Conservation (phyloP, 2,888 invertebrate genomes). For the Eulithis prunata region DNA sequence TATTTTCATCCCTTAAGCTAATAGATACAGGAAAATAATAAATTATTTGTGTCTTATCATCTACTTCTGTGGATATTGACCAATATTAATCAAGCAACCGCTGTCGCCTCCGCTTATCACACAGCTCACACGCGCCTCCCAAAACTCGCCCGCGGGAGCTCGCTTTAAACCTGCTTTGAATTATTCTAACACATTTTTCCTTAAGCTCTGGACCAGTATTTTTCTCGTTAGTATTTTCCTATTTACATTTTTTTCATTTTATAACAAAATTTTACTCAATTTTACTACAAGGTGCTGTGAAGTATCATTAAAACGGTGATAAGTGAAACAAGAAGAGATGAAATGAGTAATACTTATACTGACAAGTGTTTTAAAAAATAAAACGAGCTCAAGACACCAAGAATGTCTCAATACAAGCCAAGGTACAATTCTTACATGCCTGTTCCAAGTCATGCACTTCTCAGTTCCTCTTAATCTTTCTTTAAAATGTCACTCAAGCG, state of each 20-base stretch:
- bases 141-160: conserved; percentile 37
- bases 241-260: conserved; percentile 14
- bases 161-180: conserved; percentile 39
- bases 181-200: conserved; percentile 47
- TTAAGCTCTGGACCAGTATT: conserved; percentile 46
- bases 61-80: no score
- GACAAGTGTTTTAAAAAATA: no score
- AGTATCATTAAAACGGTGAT: no score
- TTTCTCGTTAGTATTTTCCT: conserved; percentile 30
- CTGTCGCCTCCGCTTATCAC: conserved; percentile 4
- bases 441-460: not conserved
- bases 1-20: no score
- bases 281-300: no score
- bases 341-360: no score
- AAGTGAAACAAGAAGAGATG: no score
- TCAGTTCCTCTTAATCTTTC: not conserved
- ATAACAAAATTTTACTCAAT: conserved; percentile 2
- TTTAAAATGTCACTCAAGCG: not conserved
- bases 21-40: no score
- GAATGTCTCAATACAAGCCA: no score
- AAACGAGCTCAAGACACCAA: no score
- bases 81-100: not conserved
- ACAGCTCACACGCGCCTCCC: not conserved
- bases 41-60: no score
- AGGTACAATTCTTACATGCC: no score